Conservation (phyloP, 2,113 vertebrate genomes). For the Rhadina sibilatrix region DNA sequence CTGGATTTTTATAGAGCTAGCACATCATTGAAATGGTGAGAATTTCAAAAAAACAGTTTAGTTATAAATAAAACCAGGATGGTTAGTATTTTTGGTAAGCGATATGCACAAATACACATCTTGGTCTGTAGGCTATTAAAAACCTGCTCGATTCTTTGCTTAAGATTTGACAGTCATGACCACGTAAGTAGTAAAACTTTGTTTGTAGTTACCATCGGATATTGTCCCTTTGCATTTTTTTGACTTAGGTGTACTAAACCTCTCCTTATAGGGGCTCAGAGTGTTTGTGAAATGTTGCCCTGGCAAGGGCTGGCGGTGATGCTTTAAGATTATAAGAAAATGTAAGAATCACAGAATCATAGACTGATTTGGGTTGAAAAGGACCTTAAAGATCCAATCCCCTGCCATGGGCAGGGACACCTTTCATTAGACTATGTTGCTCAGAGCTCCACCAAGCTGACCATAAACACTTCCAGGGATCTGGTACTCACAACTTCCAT, state of each 20-base stretch:
- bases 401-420: no score
- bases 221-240: not conserved
- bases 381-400: not conserved
- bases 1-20: conserved; percentile 40
- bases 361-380: not conserved
- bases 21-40: not conserved
- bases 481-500: not conserved
- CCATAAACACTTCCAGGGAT: not conserved
- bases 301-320: not conserved
- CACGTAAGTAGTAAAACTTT: not conserved
- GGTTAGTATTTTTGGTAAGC: not conserved
- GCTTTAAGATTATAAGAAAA: not conserved
- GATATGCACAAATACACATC: not conserved
- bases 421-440: not conserved
- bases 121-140: not conserved
- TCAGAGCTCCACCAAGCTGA: not conserved
- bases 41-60: not conserved
- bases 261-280: not conserved
- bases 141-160: not conserved
- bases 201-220: not conserved
- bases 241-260: not conserved
- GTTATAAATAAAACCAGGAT: conserved; percentile 49
- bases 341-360: not conserved
- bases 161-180: not conserved
- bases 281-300: not conserved